Conservation (phyloP, 2,888 invertebrate genomes). For the Dynastes hyllus region DNA sequence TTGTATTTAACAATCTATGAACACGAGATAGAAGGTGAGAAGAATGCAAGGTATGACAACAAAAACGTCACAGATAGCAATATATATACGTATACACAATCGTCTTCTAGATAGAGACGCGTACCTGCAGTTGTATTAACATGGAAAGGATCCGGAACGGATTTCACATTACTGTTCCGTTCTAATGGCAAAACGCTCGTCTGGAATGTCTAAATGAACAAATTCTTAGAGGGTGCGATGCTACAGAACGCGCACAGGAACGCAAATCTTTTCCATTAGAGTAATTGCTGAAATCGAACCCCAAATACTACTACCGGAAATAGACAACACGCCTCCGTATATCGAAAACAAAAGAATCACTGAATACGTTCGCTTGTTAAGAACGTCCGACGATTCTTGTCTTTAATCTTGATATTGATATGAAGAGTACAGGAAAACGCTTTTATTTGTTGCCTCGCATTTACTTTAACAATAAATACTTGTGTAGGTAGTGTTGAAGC, state of each 20-base stretch:
- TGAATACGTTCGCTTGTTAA: conserved; percentile 30
- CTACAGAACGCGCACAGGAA: conserved; percentile 54
- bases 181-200: conserved; percentile 38
- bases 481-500: too few species aligned
- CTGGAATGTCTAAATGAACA: conserved; percentile 53
- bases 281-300: conserved; percentile 59
- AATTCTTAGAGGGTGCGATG: conserved; percentile 55
- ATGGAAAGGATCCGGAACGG: conserved; percentile 31
- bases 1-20: conserved; percentile 25
- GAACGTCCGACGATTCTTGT: conserved; percentile 15
- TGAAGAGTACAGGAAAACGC: not conserved
- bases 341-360: conserved; percentile 41
- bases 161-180: conserved; percentile 29
- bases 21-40: not conserved
- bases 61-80: not conserved
- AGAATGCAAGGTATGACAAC: not conserved
- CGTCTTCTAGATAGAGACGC: not conserved
- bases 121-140: not conserved
- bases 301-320: conserved; percentile 35
- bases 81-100: conserved; percentile 4
- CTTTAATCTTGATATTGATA: conserved; percentile 43
- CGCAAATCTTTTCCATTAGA: conserved; percentile 59
- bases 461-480: too few species aligned
- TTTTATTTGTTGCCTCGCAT: not conserved
- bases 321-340: conserved; percentile 43